Base-by-base conservation (phyloP, 2,797 vertebrate genomes). In the Agapornis canus region DNA sequence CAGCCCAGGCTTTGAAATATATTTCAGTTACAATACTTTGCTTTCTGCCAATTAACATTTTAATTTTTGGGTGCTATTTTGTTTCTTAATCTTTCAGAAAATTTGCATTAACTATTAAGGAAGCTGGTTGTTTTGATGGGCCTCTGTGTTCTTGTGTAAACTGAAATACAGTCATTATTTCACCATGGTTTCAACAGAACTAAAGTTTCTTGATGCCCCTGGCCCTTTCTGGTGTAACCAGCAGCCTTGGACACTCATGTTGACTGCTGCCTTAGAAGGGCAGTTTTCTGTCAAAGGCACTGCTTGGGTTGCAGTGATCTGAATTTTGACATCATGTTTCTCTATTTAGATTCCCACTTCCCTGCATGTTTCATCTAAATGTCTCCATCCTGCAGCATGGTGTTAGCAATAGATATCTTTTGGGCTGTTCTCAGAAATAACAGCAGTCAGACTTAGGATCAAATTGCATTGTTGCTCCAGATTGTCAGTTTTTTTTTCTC, bases 401-500 rank as follows among this genome's bases (percentile, higher is more conserved):
- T 73, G 32, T 73, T 59, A 39, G 63, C 61, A 57, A 14, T 49
- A 71, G 42, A 68, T 82, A 60, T 95, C 69, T 40, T 66, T 69
- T 63, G 63, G 20, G 0, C 49, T 82, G 6, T 79, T 87, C 45
- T 84, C 47, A 48, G 66, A 81, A 90, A 75, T 77, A 88, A 61
- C 43, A 59, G 23, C 42, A 59, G 61, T 78, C 83, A 85, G 51
- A 37, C 39, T 65, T 51, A 75, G 54, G 82, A 71, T 59, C n/a
- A 81, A 91, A 77, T 87, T 0, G 1, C 25, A 5, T 78, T 18
- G 2, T 64, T 91, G 56, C 69, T 91, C n/a, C 65, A 83, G 45
- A 78, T 75, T 65, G 39, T 86, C 94, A 51, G 15, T 90, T 83
- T 85, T 82, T 82, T 90, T 86, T 23, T 71, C 76, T 85, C 32